Conservation (phyloP, 2,888 invertebrate species). For the Andricus quercusramuli region DNA sequence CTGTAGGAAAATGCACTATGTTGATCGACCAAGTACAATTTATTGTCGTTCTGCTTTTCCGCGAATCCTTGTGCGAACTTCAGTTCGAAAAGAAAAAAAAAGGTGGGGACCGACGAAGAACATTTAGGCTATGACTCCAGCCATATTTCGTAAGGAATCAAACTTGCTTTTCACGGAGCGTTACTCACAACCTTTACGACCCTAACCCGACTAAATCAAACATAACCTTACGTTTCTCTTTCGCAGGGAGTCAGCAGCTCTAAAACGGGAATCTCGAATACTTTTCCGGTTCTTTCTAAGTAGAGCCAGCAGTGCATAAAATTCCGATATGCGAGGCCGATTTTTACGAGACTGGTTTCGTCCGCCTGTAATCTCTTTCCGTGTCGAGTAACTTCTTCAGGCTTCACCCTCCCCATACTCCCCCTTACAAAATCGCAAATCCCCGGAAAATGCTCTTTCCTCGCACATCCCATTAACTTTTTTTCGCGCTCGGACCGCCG, state of each 20-base stretch:
- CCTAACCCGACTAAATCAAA: constrained; percentile 7
- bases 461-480: constrained; percentile 36
- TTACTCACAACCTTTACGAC: constrained; percentile 1
- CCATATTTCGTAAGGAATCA: not conserved
- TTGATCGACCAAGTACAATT: not conserved
- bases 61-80: not conserved
- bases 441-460: constrained; percentile 37
- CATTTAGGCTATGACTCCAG: not conserved
- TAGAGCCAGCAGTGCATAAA: constrained; percentile 31
- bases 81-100: not conserved
- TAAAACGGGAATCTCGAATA: not conserved
- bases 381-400: constrained; percentile 34
- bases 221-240: not conserved
- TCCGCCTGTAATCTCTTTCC: constrained; percentile 23
- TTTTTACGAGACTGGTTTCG: constrained; percentile 19
- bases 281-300: constrained; percentile 1
- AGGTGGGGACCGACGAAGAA: not conserved
- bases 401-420: not conserved
- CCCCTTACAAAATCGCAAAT: constrained; percentile 7
- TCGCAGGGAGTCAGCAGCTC: not conserved
- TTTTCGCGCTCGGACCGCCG: constrained; percentile 15
- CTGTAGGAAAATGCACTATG: not conserved
- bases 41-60: too few species aligned
- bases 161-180: constrained; percentile 1
- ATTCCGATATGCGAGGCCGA: constrained; percentile 26